Base-by-base conservation (phyloP, 2,888 invertebrate species). In the Apamea monoglypha region DNA sequence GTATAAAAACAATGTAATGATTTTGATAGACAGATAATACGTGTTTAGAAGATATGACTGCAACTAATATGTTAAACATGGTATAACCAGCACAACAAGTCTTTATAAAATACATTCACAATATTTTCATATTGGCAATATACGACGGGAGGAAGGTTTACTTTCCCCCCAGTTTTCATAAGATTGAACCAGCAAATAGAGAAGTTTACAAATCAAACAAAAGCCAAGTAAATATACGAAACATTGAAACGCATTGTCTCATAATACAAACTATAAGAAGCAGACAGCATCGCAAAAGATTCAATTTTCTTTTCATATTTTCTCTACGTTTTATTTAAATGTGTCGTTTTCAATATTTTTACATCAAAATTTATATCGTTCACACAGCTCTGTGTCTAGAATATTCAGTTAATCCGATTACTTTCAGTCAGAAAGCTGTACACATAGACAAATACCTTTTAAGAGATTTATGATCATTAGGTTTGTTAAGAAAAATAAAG, bases 221-320 rank as follows among this genome's bases (percentile, higher is more conserved):
- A 80, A 84, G 56, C 74, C 67, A 64, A 76, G 85, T 84, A 87
- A 87, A 87, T 63, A 83, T 64, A 82, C 32, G 59, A 82, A 83
- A 86, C 73, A 78, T 75, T 78, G 86, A 82, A 86, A 86, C 71
- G 72, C 78, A 88, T 88, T 79, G 83, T 85, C 74, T 87, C 71
- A 74, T 80, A 82, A 79, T 71, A 80, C 71, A 73, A 80, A 82
- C 73, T 87, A 85, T 77, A 72, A 86, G 83, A 78, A 83, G 71
- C 86, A 87, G 84, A 84, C 82, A 50, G 66, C 87, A 81, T 83
- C 76, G 83, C 67, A 81, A 73, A 82, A 82, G 82, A 88, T 89
- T 88, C 84, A 86, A 90, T 88, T 91, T 91, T 81, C 84, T 86
- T 85, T 89, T 82, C 83, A 84, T 86, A 82, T 84, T 84, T 81